Evolutionary conservation across 2,888 invertebrate species (phyloP), one percentile per base, ranked within the genome.

Genomic region (Adelognathus sp.): DNA sequence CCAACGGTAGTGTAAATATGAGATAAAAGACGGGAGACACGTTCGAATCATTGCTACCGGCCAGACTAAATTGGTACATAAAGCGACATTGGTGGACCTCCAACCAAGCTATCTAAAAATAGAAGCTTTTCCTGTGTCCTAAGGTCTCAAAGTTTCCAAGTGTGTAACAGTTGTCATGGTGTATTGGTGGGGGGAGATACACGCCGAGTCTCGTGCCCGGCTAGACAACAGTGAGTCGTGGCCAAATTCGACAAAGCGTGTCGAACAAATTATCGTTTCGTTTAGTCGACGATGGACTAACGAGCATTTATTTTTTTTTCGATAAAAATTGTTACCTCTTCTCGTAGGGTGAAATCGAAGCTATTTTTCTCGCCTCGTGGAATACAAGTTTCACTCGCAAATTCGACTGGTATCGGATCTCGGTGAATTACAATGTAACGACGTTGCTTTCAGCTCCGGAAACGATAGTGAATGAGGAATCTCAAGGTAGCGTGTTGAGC

Each of bases 401-500:
- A n/a, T 71, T 41, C 21, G 21, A 36, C 44, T n/a, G n/a, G n/a
- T n/a, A n/a, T n/a, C n/a, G n/a, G n/a, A n/a, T n/a, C n/a, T n/a
- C n/a, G n/a, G n/a, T n/a, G n/a, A 21, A 46, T 11, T 1, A n/a
- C 1, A 39, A 31, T 29, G 29, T 14, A 46, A 21, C n/a, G 11
- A 39, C 18, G 5, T 7, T 64, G 67, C 46, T 85, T 84, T 29
- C 76, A 90, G 90, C 85, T 29, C 86, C 88, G 2, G 90, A 90
- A 64, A 88, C 88, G 50, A 87, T 87, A 90, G 87, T 94, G 82
- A 95, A 95, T 87, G 97, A 97, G 85, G 96, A 96, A 90, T 97
- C 97, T 3, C 96, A 96, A 90, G 96, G 96, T 86, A 97, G 97
- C n/a, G 94, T 96, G 29, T 93, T 95, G 83, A 97, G 96, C 89